Evolutionary conservation across 2,113 vertebrate species (phyloP), one percentile per base, ranked within the genome.

Genomic region (Oncorhynchus keta): DNA sequence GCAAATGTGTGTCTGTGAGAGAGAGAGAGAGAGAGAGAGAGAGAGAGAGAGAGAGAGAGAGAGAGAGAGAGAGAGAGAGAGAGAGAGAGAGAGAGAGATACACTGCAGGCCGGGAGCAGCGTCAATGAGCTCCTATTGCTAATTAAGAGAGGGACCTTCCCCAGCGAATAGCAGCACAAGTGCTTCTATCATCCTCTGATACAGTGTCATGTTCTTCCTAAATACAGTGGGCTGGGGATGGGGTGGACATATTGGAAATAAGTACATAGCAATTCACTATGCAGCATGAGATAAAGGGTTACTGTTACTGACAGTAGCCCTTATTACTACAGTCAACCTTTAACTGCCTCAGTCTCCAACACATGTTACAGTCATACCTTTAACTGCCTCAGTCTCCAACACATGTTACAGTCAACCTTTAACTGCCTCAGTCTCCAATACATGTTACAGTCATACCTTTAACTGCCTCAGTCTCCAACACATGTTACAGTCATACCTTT

Each of bases 71-170:
- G 70, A 68, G 76, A 70, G 81, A 76, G 81, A 83, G 78, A 55
- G 30, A 2, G 78, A 70, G 79, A 71, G 75, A 49, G 45, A 14
- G 3, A 13, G 22, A 28, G 59, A 83, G 79, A 86, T 76, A 76
- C 14, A 76, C 0, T 45, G 18, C 5, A 85, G 83, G 85, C 88
- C 51, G 79, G 81, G 86, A 77, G 83, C 85, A 85, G 73, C 82
- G 79, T 84, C 85, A 83, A 84, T 86, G 87, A 87, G 87, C 86
- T 85, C 84, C 83, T 83, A 73, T 84, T 84, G 87, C 84, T 86
- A 83, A 87, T 85, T 78, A 81, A 87, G 83, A 78, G 73, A 81
- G 79, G 80, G 86, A 83, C 85, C 76, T 83, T 72, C 87, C 86
- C 85, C 78, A 82, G 81, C 57, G 79, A 88, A 82, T 64, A 81